A percentile compares a stretch with the other conserved stretches of the same genome.
phyloP scores from a whole-genome alignment of 2,797 vertebrate genomes.

The Chelmon rostratus region DNA sequence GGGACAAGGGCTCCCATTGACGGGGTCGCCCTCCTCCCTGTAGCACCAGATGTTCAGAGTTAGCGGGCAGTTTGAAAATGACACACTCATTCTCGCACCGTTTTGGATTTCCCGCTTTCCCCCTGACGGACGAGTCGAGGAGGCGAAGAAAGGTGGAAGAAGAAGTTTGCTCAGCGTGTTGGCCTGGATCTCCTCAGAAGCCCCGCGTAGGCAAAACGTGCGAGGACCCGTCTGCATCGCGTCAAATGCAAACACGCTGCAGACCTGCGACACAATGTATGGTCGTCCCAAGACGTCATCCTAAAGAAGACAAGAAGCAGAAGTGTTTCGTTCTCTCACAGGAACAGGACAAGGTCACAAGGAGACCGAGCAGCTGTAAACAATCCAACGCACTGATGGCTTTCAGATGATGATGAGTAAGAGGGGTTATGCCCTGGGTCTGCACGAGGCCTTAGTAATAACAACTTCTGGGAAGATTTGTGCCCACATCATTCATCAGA shows the following conservation, averaged over 20 bases:
- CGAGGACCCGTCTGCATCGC: conserved; percentile 37
- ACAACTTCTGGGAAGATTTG: conserved; percentile 26
- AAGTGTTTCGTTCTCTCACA: conserved; percentile 33
- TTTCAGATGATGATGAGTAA: conserved; percentile 69
- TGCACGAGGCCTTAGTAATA: conserved; percentile 38
- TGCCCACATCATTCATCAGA: background rate
- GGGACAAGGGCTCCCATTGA: conserved; percentile 82
- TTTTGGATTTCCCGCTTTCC: conserved; percentile 69
- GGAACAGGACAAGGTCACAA: conserved; percentile 54
- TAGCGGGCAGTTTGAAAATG: conserved; percentile 80
- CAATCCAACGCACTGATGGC: conserved; percentile 60
- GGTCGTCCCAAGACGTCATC: conserved; percentile 37
- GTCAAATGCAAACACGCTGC: conserved; percentile 52
- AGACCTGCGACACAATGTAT: conserved; percentile 4
- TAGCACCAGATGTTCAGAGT: conserved; percentile 82
- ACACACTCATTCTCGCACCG: conserved; percentile 68
- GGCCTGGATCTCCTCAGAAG: conserved; percentile 37
- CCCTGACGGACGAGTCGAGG: conserved; percentile 39
- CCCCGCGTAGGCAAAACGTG: conserved; percentile 57
- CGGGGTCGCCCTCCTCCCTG: conserved; percentile 57
- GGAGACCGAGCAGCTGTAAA: conserved; percentile 71
- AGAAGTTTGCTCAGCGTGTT: background rate
- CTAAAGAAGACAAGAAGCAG: conserved; percentile 56
- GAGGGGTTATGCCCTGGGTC: conserved; percentile 37
- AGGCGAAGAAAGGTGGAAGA: conserved; percentile 27